Evolutionary conservation across 1,140 invertebrate species (phyloP), one percentile per base, ranked within the genome.

Genomic region (Drosophila chauvacae): DNA sequence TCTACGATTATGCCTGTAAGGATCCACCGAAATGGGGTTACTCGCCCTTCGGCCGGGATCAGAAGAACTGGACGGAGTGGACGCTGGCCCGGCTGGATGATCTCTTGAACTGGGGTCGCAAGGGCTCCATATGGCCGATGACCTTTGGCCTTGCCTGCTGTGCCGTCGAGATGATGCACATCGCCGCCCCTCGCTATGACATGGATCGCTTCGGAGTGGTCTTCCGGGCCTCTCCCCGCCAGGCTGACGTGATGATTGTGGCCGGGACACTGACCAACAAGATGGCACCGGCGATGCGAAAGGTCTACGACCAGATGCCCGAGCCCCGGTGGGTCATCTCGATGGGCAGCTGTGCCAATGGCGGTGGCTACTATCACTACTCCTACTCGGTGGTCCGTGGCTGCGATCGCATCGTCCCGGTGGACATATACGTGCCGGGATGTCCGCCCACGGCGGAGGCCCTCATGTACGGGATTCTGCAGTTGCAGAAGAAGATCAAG

Each of bases 161-260:
- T 94, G 98, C 98, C 61, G 98, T 99, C 1, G 98, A 99, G 93
- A 99, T 99, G 99, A 99, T 99, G 99, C 99, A 99, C 93, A 98
- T 99, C 63, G 98, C 98, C 60, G 98, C 98, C 23, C 98, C 98
- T 2, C 94, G 98, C 79, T 99, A 99, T 92, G 98, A 99, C 90
- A 98, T 99, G 97, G 98, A 98, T 93, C 94, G 94, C 82, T 97
- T 94, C 92, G 96, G 98, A 78, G 97, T 99, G 23, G 81, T 99
- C 6, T 99, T 99, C 92, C 94, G 99, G 91, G 98, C 99, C 11
- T 98, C 97, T 51, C 99, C 99, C 14, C 94, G 98, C 58, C 97
- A 99, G 93, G 94, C 98, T 26, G 99, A 99, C 94, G 95, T 97
- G 3, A 98, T 99, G 76, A 99, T 99, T 92, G 98, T 99, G 0